Percentiles rank a stretch among this genome's conserved stretches.
These are phyloP conservation scores for Zoanthus sansibaricus DNA, from an alignment of 92 coral and sea anemone species.

Conservation along the genomic window DNA sequence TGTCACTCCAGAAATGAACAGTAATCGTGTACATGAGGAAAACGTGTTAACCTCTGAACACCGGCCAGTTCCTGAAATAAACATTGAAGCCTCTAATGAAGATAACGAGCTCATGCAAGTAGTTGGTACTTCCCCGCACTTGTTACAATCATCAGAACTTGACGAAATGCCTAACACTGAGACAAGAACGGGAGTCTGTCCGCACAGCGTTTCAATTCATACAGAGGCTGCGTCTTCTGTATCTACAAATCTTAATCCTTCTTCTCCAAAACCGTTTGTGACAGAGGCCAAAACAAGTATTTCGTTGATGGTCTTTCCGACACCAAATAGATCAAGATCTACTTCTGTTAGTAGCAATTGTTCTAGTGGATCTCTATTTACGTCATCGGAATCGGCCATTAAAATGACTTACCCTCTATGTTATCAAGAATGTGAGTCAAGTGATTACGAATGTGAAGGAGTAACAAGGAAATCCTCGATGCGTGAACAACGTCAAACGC, in stretches of 20 bases:
- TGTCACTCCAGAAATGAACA: slow-evolving; percentile 64
- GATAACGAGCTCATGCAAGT: slow-evolving; percentile 9
- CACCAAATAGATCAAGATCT: not conserved
- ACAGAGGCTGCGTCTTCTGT: slow-evolving; percentile 74
- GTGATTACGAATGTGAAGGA: slow-evolving; percentile 5
- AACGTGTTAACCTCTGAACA: slow-evolving; percentile 12
- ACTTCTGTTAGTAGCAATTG: slow-evolving; percentile 1
- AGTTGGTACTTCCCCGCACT: slow-evolving; percentile 16
- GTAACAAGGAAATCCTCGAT: slow-evolving; percentile 14
- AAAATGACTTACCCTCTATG: not conserved
- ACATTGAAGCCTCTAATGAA: slow-evolving; percentile 23
- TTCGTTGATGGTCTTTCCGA: slow-evolving; percentile 17
- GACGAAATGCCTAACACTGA: slow-evolving; percentile 52
- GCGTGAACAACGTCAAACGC: not conserved
- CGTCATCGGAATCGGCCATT: slow-evolving; percentile 8
- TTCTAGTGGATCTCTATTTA: not conserved
- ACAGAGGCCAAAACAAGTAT: slow-evolving; percentile 23
- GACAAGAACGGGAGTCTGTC: slow-evolving; percentile 62
- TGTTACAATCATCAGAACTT: slow-evolving; percentile 55
- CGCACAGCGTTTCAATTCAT: slow-evolving; percentile 74
- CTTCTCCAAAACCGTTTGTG: slow-evolving; percentile 37
- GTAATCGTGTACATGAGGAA: slow-evolving; percentile 19
- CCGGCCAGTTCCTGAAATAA: slow-evolving; percentile 59
- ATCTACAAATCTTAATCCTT: slow-evolving; percentile 61
- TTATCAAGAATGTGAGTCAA: slow-evolving; percentile 18